Conservation (phyloP, 2,888 invertebrate genomes). For the Heterodera filipjevi region DNA sequence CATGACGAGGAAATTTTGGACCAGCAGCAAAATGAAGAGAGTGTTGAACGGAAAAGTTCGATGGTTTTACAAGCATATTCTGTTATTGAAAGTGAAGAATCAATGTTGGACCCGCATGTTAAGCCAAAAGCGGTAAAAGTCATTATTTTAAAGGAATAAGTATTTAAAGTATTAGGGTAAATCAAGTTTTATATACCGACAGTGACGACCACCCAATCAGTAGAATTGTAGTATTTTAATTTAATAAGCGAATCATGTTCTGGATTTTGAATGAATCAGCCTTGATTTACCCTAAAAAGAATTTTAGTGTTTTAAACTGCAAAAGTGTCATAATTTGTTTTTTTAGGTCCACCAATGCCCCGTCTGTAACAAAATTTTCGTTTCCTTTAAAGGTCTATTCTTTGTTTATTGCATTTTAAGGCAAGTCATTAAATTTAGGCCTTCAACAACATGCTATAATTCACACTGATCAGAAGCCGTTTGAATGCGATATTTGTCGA, state of each 20-base stretch:
- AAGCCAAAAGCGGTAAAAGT: constrained; percentile 21
- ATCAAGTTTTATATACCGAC: too few species aligned
- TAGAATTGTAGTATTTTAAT: too few species aligned
- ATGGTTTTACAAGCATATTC: constrained; percentile 25
- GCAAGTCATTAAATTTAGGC: constrained; percentile 46
- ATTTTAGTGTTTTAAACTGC: too few species aligned
- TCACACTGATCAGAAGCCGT: constrained; percentile 65
- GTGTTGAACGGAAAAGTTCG: background rate
- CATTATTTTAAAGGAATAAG: too few species aligned
- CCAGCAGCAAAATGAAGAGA: background rate
- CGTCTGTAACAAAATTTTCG: constrained; percentile 64
- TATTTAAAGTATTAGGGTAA: too few species aligned
- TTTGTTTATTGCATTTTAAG: constrained; percentile 19
- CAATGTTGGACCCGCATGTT: constrained; percentile 23
- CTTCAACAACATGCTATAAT: constrained; percentile 65
- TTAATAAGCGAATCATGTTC: background rate
- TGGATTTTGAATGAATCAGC: too few species aligned
- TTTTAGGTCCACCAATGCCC: constrained; percentile 61
- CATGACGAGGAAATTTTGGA: background rate
- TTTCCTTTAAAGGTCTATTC: constrained; percentile 62
- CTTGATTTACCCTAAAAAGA: too few species aligned
- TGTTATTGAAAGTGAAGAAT: constrained; percentile 27
- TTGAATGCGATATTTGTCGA: constrained; percentile 63
- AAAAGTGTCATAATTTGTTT: background rate
- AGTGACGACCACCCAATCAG: too few species aligned